Percentiles rank a stretch among this genome's conserved stretches.
Evolutionary conservation across 1,140 invertebrate genomes (phyloP).

Genomic region (Sminthurinus signatus): DNA sequence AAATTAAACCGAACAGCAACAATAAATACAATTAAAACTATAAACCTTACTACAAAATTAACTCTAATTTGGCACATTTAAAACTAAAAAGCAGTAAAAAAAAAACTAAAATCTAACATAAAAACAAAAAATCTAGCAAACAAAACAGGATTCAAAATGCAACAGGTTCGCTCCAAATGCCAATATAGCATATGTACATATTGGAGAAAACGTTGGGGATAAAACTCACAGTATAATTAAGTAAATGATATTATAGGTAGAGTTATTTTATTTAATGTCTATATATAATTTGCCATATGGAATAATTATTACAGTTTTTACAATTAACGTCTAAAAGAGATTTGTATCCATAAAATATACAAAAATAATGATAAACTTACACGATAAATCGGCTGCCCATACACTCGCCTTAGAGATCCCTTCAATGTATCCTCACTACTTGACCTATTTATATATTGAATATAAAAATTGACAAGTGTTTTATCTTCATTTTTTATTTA

Average conservation of each 20-base stretch:
- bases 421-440: conserved; percentile 24
- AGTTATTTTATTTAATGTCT: too few species aligned
- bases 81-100: background rate
- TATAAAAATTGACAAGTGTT: too few species aligned
- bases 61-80: background rate
- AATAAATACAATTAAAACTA: background rate
- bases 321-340: background rate
- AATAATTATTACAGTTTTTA: background rate
- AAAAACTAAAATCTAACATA: background rate
- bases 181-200: background rate
- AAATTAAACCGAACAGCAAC: conserved; percentile 36
- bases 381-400: conserved; percentile 36
- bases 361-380: conserved; percentile 16
- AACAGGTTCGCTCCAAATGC: background rate
- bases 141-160: background rate
- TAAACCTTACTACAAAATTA: background rate
- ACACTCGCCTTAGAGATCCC: conserved; percentile 28
- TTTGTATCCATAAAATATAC: background rate
- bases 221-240: background rate
- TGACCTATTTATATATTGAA: too few species aligned
- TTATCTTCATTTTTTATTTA: too few species aligned
- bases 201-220: conserved; percentile 4
- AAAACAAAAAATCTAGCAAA: background rate
- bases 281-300: too few species aligned
- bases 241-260: background rate